These are phyloP conservation scores for Datnioides undecimradiatus DNA, from an alignment of 2,113 vertebrate species.

Conservation along the genomic window DNA sequence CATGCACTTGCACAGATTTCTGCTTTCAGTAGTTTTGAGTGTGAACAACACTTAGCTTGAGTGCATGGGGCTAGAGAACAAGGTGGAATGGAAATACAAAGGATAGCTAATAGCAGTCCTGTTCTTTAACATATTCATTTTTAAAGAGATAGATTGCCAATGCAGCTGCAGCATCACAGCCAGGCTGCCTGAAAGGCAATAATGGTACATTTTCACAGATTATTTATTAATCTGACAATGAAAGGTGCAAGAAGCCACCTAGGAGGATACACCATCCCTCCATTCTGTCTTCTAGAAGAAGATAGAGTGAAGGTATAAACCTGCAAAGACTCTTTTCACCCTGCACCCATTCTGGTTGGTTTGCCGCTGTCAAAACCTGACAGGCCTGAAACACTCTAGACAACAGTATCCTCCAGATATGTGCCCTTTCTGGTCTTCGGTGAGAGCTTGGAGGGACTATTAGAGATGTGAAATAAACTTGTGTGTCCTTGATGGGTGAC, in stretches of 20 bases:
- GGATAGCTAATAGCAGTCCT: slow-evolving; percentile 79
- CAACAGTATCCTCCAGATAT: slow-evolving; percentile 68
- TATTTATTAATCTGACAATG: slow-evolving; percentile 84
- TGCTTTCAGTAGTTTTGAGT: slow-evolving; percentile 34
- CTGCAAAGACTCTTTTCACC: slow-evolving; percentile 76
- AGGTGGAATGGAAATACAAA: slow-evolving; percentile 76
- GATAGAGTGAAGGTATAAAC: slow-evolving; percentile 60
- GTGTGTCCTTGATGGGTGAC: slow-evolving; percentile 63
- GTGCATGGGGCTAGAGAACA: slow-evolving; percentile 72
- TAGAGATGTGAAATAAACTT: slow-evolving; percentile 66
- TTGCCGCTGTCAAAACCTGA: slow-evolving; percentile 74
- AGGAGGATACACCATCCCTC: slow-evolving; percentile 51
- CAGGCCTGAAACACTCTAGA: slow-evolving; percentile 68
- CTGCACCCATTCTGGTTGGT: slow-evolving; percentile 54
- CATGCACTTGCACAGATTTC: slow-evolving; percentile 23
- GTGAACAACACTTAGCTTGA: slow-evolving; percentile 72
- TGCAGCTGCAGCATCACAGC: slow-evolving; percentile 55
- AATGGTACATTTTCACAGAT: slow-evolving; percentile 81
- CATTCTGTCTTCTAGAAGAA: slow-evolving; percentile 60
- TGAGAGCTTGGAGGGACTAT: slow-evolving; percentile 58
- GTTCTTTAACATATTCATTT: slow-evolving; percentile 84
- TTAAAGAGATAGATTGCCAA: slow-evolving; percentile 82
- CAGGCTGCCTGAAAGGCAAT: slow-evolving; percentile 80
- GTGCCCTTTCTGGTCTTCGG: slow-evolving; percentile 60
- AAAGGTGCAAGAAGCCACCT: slow-evolving; percentile 80